Evolutionary conservation across 2,797 vertebrate genomes (phyloP).

Genomic region (Malacoraja senta): DNA sequence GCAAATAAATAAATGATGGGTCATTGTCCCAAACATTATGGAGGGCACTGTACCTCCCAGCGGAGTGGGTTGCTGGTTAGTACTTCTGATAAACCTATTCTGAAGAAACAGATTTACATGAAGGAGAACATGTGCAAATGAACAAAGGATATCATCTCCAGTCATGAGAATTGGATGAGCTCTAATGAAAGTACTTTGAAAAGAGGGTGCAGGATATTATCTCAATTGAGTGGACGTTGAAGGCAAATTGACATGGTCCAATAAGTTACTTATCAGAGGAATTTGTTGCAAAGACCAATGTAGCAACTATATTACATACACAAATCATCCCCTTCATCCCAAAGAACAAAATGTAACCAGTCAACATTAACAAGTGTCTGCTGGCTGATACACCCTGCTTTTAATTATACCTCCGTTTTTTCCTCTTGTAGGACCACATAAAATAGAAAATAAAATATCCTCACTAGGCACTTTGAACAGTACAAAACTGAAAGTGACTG

Average conservation of each 20-base stretch:
- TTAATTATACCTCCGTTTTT: too few species aligned
- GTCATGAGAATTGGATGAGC: background rate
- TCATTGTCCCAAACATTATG: too few species aligned
- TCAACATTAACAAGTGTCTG: too few species aligned
- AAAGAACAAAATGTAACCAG: background rate
- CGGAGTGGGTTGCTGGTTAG: background rate
- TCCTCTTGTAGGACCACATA: background rate
- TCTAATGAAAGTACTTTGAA: background rate
- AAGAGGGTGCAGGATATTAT: background rate
- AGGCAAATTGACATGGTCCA: background rate
- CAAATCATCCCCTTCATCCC: background rate
- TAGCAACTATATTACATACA: background rate
- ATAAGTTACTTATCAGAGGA: background rate
- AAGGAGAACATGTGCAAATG: background rate
- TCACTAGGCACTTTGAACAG: background rate
- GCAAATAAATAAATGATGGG: too few species aligned
- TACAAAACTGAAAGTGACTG: background rate
- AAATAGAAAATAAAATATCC: background rate
- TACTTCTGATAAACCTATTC: background rate
- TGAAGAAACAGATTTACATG: background rate
- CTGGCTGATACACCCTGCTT: too few species aligned
- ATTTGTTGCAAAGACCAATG: background rate
- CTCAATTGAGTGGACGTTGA: background rate
- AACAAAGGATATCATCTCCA: background rate
- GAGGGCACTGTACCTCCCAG: background rate